A percentile compares a stretch with the other conserved stretches of the same genome.
Evolutionary conservation across 2,888 invertebrate species (phyloP).

Genomic region (Stegophylla sp.): DNA sequence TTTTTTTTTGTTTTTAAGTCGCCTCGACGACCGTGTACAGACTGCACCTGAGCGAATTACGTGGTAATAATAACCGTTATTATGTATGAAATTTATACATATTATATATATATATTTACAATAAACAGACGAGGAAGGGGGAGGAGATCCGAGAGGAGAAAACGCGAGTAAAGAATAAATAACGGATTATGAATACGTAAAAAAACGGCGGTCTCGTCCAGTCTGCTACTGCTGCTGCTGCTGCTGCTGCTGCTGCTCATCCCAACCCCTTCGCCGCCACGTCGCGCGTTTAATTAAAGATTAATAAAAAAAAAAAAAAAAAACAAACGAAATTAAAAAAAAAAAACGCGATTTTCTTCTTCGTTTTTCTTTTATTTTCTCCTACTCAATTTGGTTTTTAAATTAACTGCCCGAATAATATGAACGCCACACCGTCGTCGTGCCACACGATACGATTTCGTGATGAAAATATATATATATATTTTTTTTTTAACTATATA

Average conservation of each 20-base stretch:
- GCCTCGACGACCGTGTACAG: neutral
- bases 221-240: too few species aligned
- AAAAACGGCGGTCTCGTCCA: neutral
- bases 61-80: neutral
- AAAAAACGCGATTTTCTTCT: neutral
- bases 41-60: neutral
- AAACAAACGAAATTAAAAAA: too few species aligned
- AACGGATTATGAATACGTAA: constrained; percentile 9
- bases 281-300: constrained; percentile 9
- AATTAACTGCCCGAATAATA: neutral
- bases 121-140: neutral
- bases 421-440: neutral
- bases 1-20: neutral
- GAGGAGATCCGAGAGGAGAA: neutral
- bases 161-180: neutral
- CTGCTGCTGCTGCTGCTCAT: too few species aligned
- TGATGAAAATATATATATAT: neutral
- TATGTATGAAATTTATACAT: too few species aligned
- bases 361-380: neutral
- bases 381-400: neutral
- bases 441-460: neutral
- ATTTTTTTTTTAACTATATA: neutral
- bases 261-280: neutral
- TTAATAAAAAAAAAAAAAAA: constrained; percentile 28
- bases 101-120: too few species aligned